Percentiles rank a stretch among this genome's conserved stretches.
Conservation (phyloP, 2,888 invertebrate species). For the Pristionchus maxplancki region DNA sequence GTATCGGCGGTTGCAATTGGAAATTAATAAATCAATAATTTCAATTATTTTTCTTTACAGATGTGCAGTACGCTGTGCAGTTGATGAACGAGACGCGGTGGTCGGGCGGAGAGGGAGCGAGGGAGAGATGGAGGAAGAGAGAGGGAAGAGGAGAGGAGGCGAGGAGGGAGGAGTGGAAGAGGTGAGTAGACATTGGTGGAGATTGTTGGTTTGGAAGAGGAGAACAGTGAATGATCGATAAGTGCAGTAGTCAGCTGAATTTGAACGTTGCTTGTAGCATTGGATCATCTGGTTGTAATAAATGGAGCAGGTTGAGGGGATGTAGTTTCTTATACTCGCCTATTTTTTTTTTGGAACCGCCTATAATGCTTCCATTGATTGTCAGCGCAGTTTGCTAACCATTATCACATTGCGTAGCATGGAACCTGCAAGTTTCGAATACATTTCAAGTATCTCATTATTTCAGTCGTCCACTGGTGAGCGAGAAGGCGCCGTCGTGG, state of each 20-base stretch:
- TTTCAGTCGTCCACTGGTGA: constrained; percentile 7
- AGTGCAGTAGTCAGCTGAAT: too few relatives aligned
- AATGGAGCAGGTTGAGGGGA: too few relatives aligned
- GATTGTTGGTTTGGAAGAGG: too few relatives aligned
- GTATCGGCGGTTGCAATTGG: too few relatives aligned
- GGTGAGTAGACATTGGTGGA: neutral
- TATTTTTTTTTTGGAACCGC: too few relatives aligned
- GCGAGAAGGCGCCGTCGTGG: neutral
- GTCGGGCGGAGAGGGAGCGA: constrained; percentile 24
- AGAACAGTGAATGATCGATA: too few relatives aligned
- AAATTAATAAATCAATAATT: neutral
- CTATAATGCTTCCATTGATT: too few relatives aligned
- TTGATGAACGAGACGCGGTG: constrained; percentile 6
- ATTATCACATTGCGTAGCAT: too few relatives aligned
- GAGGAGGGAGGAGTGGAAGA: constrained; percentile 6
- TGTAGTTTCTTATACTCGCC: too few relatives aligned
- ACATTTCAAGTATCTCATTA: neutral
- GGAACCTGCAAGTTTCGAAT: too few relatives aligned
- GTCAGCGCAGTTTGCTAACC: neutral
- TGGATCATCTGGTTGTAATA: too few relatives aligned
- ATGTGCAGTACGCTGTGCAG: neutral
- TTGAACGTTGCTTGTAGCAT: too few relatives aligned
- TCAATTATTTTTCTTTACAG: neutral
- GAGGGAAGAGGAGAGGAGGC: neutral
- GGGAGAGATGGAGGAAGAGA: neutral